phyloP scores from a whole-genome alignment of 2,888 invertebrate genomes.

The Luffia ferchaultella region DNA sequence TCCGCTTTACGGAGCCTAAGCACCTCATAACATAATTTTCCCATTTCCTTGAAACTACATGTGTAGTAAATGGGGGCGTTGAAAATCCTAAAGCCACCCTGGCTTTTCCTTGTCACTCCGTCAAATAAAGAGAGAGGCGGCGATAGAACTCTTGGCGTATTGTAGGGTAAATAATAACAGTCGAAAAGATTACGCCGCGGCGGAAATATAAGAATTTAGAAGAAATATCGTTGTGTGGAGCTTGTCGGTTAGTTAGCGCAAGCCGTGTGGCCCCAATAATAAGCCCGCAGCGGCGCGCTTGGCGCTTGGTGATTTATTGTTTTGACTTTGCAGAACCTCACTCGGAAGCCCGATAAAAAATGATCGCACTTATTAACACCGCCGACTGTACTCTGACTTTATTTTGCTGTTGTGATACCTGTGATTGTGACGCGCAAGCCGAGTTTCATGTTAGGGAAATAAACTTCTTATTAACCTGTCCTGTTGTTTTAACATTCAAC shows the following conservation, averaged over 20 bases:
- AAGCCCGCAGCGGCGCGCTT: conserved; percentile 41
- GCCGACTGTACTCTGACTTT: conserved; percentile 38
- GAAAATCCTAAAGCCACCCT: no score
- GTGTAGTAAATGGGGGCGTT: no score
- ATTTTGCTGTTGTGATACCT: conserved; percentile 39
- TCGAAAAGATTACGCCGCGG: neutral
- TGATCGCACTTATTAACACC: conserved; percentile 59
- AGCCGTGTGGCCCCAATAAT: conserved; percentile 50
- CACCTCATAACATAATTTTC: no score
- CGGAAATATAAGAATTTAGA: neutral
- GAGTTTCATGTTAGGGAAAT: no score
- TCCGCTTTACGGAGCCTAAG: no score
- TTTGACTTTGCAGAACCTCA: conserved; percentile 57
- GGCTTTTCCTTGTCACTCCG: neutral
- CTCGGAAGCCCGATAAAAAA: conserved; percentile 56
- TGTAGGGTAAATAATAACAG: neutral
- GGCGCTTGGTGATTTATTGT: conserved; percentile 50
- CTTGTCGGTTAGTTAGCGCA: conserved; percentile 43
- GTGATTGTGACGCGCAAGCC: no score
- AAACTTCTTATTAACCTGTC: neutral
- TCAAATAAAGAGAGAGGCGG: neutral
- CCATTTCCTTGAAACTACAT: no score
- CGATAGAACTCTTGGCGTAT: no score
- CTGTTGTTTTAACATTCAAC: no score
- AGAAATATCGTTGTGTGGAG: conserved; percentile 37